A percentile compares a stretch with the other conserved stretches of the same genome.
These are phyloP conservation scores for Argyresthia albistria DNA, from an alignment of 2,888 invertebrate species.

Conservation along the genomic window DNA sequence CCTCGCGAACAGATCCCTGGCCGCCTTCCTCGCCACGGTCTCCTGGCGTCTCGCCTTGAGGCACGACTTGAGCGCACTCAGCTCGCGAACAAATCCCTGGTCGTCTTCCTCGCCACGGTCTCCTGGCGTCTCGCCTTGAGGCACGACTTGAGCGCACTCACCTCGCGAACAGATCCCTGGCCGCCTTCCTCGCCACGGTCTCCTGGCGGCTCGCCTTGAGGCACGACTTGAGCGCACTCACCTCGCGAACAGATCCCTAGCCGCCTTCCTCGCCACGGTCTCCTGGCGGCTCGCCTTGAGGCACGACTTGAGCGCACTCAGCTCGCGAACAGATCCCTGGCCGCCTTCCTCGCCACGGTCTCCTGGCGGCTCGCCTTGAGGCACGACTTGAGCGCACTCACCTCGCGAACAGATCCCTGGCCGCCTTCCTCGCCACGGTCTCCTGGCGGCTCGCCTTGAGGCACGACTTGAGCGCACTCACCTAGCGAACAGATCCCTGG, in stretches of 20 bases:
- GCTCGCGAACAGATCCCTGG: conserved; percentile 88
- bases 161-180: conserved; percentile 89
- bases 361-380: conserved; percentile 89
- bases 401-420: conserved; percentile 88
- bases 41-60: too few relatives aligned
- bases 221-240: too few relatives aligned
- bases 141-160: too few relatives aligned
- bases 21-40: too few relatives aligned
- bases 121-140: too few relatives aligned
- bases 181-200: conserved; percentile 89
- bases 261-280: conserved; percentile 89
- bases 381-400: conserved; percentile 75
- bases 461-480: conserved; percentile 75
- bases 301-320: too few relatives aligned
- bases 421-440: conserved; percentile 89
- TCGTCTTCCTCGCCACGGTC: too few relatives aligned
- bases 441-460: conserved; percentile 89
- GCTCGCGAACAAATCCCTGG: too few relatives aligned
- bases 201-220: conserved; percentile 89
- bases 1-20: too few relatives aligned
- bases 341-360: conserved; percentile 89
- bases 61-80: too few relatives aligned
- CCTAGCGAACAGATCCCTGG: conserved; percentile 89
- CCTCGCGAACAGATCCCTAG: conserved; percentile 89
- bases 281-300: conserved; percentile 89